Evolutionary conservation across 2,888 invertebrate species (phyloP).

Genomic region (Tetragonula carbonaria): DNA sequence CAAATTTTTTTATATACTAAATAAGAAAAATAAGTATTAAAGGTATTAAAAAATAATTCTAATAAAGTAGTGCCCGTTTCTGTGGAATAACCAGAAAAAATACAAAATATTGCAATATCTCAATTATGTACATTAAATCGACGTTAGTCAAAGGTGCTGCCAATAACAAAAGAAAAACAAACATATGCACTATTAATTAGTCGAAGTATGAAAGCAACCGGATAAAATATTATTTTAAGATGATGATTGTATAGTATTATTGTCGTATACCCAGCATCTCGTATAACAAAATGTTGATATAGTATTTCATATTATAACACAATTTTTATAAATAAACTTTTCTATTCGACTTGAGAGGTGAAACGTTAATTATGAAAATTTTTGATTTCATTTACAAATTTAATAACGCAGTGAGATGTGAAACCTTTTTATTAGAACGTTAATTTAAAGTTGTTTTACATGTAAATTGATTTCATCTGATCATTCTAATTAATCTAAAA

Average conservation of each 20-base stretch:
- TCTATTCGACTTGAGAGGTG: conserved; percentile 40
- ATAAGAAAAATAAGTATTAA: background rate
- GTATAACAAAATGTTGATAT: conserved; percentile 50
- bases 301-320: conserved; percentile 46
- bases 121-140: conserved; percentile 1
- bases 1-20: conserved; percentile 13
- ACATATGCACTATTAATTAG: conserved; percentile 12
- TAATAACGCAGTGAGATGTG: background rate
- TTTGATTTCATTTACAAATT: background rate
- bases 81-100: background rate
- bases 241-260: conserved; percentile 53
- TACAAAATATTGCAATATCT: conserved; percentile 10
- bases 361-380: background rate
- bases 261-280: conserved; percentile 34
- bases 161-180: conserved; percentile 9
- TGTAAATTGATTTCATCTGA: background rate
- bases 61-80: conserved; percentile 32
- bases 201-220: conserved; percentile 49
- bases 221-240: conserved; percentile 50
- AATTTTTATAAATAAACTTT: conserved; percentile 51
- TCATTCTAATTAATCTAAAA: conserved; percentile 19
- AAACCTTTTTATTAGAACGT: background rate
- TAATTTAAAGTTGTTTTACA: background rate
- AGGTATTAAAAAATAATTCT: background rate
- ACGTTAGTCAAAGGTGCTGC: conserved; percentile 34